Evolutionary conservation across 2,888 invertebrate species (phyloP), one percentile per base, ranked within the genome.

Genomic region (Drosophila paranaensis): DNA sequence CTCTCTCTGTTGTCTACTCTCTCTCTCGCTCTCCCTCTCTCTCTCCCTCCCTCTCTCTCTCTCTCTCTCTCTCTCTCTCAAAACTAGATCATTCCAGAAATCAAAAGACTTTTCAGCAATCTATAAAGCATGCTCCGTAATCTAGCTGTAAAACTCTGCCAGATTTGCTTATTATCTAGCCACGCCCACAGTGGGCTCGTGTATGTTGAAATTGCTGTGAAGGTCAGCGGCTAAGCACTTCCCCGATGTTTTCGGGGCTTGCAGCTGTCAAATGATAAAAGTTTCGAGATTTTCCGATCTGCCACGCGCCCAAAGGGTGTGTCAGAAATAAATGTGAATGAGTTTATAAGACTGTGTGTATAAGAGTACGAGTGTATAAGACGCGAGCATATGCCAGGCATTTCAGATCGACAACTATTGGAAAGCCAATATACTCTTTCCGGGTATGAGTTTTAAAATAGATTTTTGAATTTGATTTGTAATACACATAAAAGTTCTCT

Each of bases 241-340:
- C 8, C 8, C 25, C 1, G 45, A 25, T 20, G 20, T 27, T 27
- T 27, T 13, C 2, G 6, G 25, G 25, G 45, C 25, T 46, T 1
- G 3, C 45, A 46, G 45, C 45, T 14, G 14, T 46, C 25, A 46
- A 27, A 4, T 46, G 14, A 46, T 14, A 14, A 13, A 27, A 14
- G 25, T 27, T 27, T 46, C 25, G 27, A 46, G 45, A 27, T 14
- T 46, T 46, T 14, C 3, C 14, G 45, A 46, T 46, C 14, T 13
- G 45, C 45, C 45, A 46, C 45, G 45, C 45, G 45, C 45, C 27
- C 14, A 14, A 25, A 45, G 45, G 45, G 45, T 25, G 45, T 14
- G 25, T 45, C 45, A 6, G 6, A 20, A 43, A 43, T 11, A 43
- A 25, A 45, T 25, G 6, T 45, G 25, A 25, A 8, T 25, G 20